These are phyloP conservation scores for Aeoliscus strigatus DNA, from an alignment of 2,797 vertebrate species.

Conservation along the genomic window DNA sequence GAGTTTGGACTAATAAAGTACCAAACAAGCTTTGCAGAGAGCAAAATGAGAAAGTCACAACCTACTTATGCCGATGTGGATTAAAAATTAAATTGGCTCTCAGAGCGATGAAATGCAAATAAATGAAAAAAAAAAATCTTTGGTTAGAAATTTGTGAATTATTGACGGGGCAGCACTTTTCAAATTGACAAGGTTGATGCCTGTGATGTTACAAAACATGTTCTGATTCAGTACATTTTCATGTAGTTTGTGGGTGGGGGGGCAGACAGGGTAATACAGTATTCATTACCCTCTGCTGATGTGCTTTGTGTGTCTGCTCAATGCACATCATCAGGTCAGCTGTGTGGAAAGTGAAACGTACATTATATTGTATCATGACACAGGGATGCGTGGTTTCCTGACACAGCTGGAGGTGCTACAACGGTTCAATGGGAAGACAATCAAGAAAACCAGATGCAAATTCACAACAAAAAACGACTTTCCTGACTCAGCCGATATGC, in stretches of 20 bases:
- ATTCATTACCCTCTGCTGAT: slow-evolving; percentile 37
- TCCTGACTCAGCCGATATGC: too few relatives aligned
- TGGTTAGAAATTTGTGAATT: too few relatives aligned
- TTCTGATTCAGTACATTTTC: slow-evolving; percentile 2
- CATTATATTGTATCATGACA: too few relatives aligned
- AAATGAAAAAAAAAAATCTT: slow-evolving; percentile 12
- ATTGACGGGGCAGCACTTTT: too few relatives aligned
- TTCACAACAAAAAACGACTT: too few relatives aligned
- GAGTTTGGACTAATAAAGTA: slow-evolving; percentile 16
- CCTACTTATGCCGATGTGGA: not conserved
- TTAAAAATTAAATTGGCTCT: slow-evolving; percentile 12
- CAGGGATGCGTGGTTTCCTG: too few relatives aligned
- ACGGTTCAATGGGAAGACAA: too few relatives aligned
- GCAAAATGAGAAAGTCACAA: slow-evolving; percentile 20
- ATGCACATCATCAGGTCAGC: not conserved
- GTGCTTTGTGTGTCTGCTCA: slow-evolving; percentile 26
- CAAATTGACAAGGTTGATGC: too few relatives aligned
- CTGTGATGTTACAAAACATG: too few relatives aligned
- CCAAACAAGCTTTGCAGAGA: slow-evolving; percentile 7
- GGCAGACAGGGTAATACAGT: slow-evolving; percentile 41
- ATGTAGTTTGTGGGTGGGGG: slow-evolving; percentile 7
- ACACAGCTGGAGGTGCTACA: too few relatives aligned
- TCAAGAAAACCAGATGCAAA: too few relatives aligned
- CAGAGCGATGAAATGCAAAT: not conserved
- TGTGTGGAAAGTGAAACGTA: too few relatives aligned